Conservation (phyloP, 2,888 invertebrate genomes). For the Biston betularia region DNA sequence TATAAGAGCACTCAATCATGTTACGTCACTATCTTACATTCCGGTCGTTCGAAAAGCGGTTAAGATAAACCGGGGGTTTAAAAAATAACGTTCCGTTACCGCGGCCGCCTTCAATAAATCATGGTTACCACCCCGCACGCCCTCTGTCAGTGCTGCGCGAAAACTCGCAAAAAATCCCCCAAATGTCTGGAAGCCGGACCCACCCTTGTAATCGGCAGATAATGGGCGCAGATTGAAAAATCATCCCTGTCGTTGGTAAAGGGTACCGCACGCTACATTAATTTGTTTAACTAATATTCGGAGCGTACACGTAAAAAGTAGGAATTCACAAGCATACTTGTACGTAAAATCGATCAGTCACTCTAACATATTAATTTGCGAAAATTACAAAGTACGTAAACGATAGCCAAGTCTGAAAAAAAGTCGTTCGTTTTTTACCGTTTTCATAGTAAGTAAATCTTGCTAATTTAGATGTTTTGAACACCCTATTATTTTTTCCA, state of each 20-base stretch:
- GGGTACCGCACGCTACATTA: conserved; percentile 53
- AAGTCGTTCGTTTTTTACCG: too few species aligned
- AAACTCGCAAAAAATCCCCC: conserved; percentile 71
- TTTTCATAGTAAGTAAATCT: too few species aligned
- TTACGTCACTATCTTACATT: conserved; percentile 41
- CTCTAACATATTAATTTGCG: too few species aligned
- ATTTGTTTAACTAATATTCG: conserved; percentile 31
- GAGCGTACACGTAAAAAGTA: not conserved
- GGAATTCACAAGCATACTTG: not conserved
- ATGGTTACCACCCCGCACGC: conserved; percentile 64
- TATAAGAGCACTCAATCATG: conserved; percentile 30
- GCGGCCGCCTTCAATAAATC: conserved; percentile 73
- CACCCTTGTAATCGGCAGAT: conserved; percentile 84
- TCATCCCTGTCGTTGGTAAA: conserved; percentile 74
- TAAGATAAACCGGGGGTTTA: conserved; percentile 70
- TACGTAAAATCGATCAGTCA: too few species aligned
- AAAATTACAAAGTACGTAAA: too few species aligned
- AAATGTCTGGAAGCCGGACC: conserved; percentile 70
- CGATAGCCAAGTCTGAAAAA: too few species aligned
- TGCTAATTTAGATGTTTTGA: too few species aligned
- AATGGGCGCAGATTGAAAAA: conserved; percentile 83
- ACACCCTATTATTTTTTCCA: too few species aligned
- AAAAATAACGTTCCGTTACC: conserved; percentile 71
- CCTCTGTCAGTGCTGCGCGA: conserved; percentile 61
- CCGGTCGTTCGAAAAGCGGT: conserved; percentile 66